Base-by-base conservation (phyloP, 2,888 invertebrate genomes). In the Chelonus formosanus region DNA sequence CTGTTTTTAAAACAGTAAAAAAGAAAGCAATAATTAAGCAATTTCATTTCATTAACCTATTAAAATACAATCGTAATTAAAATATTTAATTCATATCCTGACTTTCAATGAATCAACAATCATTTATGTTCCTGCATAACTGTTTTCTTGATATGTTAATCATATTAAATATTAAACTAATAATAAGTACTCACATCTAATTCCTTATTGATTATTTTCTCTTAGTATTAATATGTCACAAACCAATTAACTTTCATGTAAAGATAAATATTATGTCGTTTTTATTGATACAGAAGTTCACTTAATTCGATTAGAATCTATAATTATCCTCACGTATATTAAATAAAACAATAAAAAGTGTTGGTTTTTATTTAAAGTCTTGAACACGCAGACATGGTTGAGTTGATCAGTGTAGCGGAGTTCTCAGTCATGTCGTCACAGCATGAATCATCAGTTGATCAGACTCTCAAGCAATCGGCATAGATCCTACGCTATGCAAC, bases 371-470 rank as follows among this genome's bases (percentile, higher is more conserved):
- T 47, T 58, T 58, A 10, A 58, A 32, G 34, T 47, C 54, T 50
- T 45, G 5, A 34, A 50, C 20, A 50, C 32, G 20, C 4, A 20
- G 36, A 58, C 40, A 59, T 43, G 52, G 52, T 7, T 32, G 43
- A 52, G 53, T 47, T 43, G 68, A 68, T 68, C 71, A 73, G 67
- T 68, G 52, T 71, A 67, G 68, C 64, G 65, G 61, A 40, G 61
- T 44, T 44, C 44, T 61, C 34, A 40, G 45, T 57, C 34, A 69
- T 72, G 72, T 71, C 71, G 76, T 77, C 75, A 76, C 71, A 70
- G 60, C 36, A 68, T 77, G 77, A 77, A 72, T 77, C 77, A 77
- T 75, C 75, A 65, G 65, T 52, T 67, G 67, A 57, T 67, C 52
- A 54, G 67, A 58, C 62, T 68, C 57, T 10, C 50, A 6, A 20